Base-by-base conservation (phyloP, 2,888 invertebrate species). In the Lasioglossum pauxillum region DNA sequence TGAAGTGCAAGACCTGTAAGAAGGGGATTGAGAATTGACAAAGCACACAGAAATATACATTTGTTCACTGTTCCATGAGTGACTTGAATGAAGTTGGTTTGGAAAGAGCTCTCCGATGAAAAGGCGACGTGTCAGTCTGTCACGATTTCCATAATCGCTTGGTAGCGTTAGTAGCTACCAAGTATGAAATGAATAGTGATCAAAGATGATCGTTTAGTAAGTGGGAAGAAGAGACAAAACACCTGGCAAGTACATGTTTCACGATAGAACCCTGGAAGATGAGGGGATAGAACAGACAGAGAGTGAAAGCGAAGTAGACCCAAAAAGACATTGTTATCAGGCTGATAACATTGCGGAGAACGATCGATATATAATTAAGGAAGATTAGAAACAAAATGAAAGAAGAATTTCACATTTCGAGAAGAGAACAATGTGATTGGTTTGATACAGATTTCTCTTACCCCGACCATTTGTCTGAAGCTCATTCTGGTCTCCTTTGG, bases 381-480 rank as follows among this genome's bases (percentile, higher is more conserved):
- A 27, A 53, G 57, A 75, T 67, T 38, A 53, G 14, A 78, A 49
- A n/a, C 16, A 72, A 76, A 38, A 67, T 69, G 64, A 78, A 27
- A 67, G 72, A 64, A 49, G 12, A 41, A 41, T 75, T 71, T 64
- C 46, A 16, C 27, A 44, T 67, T 67, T 57, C 14, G 19, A 71
- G 71, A 49, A 79, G 80, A 71, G 75, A 53, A 75, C 10, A 82
- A n/a, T 64, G 71, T 69, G 76, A 16, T 76, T 71, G 72, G 14
- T 82, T 77, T 88, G 86, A 84, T 85, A 85, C 75, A 87, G 85
- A 74, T 85, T 90, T 92, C 90, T 93, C 95, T 95, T 95, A 95
- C 95, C 95, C 91, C 93, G 93, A 92, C 93, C 94, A 90, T 93
- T 91, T 92, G 88, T 92, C 83, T 91, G 92, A 88, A 90, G 91